Base-by-base conservation (phyloP, 2,888 invertebrate species). In the Hirtodrosophila trivittata region DNA sequence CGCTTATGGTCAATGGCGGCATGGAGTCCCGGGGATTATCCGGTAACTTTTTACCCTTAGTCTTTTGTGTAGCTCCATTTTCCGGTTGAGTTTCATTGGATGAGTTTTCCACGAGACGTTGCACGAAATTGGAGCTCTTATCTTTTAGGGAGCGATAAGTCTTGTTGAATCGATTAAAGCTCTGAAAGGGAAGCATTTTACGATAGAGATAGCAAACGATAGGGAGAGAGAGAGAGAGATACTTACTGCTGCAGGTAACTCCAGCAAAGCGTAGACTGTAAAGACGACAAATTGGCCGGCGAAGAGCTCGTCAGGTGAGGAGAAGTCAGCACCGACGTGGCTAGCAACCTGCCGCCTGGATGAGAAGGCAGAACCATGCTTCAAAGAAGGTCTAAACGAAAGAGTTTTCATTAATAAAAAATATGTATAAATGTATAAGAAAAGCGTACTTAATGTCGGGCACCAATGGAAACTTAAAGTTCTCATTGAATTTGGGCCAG, bases 401-500 rank as follows among this genome's bases (percentile, higher is more conserved):
- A 14, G 13, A 46, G 18, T 21, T 21, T 21, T 21, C 18, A 5
- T 25, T 12, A 28, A 0, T 6, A 0, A 7, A 12, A 6, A 39
- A 33, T 4, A 35, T 18, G 8, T 10, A 5, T 1, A 1, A 16
- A 0, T 0, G 28, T 0, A 9, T n/a, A n/a, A n/a, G n/a, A 4
- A 3, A 1, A 6, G 76, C 86, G 74, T 67, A 90, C 91, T 91
- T 91, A 26, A 88, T 87, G 39, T 89, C 88, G 1, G 91, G 93
- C 76, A 92, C 92, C 62, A 95, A 81, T 38, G 92, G 92, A 88
- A 95, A 95, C 76, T 92, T 93, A 86, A 95, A 95, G 69, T 94
- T 95, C 90, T 95, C 95, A 88, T 96, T 95, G 92, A 95, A 95
- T 52, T 94, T 93, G 0, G 96, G 95, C 95, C 95, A 95, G 0